Percentiles rank a stretch among this genome's conserved stretches.
Evolutionary conservation across 2,888 invertebrate species (phyloP).

Genomic region (Venustoraphidia nigricollis): DNA sequence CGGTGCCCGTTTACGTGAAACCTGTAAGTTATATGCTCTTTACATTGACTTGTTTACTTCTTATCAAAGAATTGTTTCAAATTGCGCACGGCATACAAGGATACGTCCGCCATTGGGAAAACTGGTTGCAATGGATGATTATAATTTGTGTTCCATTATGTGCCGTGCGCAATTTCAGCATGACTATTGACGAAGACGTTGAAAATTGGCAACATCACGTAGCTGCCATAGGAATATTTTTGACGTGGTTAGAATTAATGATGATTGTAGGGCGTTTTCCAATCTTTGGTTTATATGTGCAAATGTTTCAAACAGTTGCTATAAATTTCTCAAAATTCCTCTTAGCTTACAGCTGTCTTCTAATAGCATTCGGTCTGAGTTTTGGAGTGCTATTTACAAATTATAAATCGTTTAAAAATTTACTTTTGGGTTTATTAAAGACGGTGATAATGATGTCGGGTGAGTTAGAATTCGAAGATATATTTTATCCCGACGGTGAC

Average conservation of each 20-base stretch:
- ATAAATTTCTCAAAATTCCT: constrained; percentile 71
- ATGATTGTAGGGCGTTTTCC: constrained; percentile 76
- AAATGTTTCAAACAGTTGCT: constrained; percentile 77
- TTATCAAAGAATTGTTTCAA: constrained; percentile 65
- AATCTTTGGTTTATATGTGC: constrained; percentile 70
- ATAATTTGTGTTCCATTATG: constrained; percentile 55
- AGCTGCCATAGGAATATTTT: constrained; percentile 61
- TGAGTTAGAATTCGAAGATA: constrained; percentile 71
- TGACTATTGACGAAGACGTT: constrained; percentile 18
- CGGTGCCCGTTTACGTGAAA: constrained; percentile 15
- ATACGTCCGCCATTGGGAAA: constrained; percentile 72
- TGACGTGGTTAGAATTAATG: constrained; percentile 74
- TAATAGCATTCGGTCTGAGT: constrained; percentile 65
- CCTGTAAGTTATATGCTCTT: constrained; percentile 41
- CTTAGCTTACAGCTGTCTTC: constrained; percentile 62
- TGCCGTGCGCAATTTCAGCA: constrained; percentile 30
- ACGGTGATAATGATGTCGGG: constrained; percentile 83
- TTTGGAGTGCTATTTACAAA: constrained; percentile 71
- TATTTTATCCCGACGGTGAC: constrained; percentile 43
- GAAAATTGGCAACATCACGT: constrained; percentile 63
- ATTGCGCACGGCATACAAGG: constrained; percentile 53
- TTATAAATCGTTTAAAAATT: constrained; percentile 51
- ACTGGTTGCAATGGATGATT: constrained; percentile 69
- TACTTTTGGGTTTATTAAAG: constrained; percentile 51
- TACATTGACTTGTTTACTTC: constrained; percentile 42